Evolutionary conservation across 30 jellyfish, hydroid and myxozoan species (phyloP).

Genomic region (Clytia hemisphaerica): DNA sequence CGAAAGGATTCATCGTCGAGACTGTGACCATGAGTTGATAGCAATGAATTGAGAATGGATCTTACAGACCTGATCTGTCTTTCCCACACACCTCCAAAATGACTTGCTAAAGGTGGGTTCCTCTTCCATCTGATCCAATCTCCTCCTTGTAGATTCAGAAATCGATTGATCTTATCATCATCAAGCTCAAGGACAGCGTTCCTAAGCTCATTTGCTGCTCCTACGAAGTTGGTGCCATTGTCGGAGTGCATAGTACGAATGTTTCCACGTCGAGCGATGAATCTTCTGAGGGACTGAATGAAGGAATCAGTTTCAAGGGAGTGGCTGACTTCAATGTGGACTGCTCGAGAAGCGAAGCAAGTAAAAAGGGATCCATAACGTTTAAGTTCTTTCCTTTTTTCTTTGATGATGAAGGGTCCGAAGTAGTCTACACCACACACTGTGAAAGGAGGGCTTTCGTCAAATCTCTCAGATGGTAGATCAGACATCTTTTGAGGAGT

Average conservation of each 20-base stretch:
- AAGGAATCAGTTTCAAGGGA: slow-evolving; percentile 30
- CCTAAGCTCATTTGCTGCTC: too few relatives aligned
- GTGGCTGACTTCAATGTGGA: slow-evolving; percentile 24
- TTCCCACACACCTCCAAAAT: slow-evolving; percentile 39
- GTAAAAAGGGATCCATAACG: slow-evolving; percentile 44
- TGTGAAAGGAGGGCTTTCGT: slow-evolving; percentile 22
- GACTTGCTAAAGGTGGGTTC: slow-evolving; percentile 32
- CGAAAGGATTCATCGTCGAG: neutral
- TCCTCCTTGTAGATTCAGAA: too few relatives aligned
- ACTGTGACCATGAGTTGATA: neutral
- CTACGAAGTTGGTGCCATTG: slow-evolving; percentile 4
- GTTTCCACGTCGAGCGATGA: slow-evolving; percentile 9
- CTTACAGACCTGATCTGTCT: slow-evolving; percentile 29
- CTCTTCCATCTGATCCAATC: neutral
- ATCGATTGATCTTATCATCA: too few relatives aligned
- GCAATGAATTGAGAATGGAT: too few relatives aligned
- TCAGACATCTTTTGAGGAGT: slow-evolving; percentile 33
- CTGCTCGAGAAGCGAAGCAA: slow-evolving; percentile 30
- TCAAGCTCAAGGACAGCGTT: too few relatives aligned
- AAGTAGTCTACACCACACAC: slow-evolving; percentile 36
- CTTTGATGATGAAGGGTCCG: slow-evolving; percentile 29
- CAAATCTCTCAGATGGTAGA: slow-evolving; percentile 25
- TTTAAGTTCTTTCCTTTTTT: slow-evolving; percentile 13
- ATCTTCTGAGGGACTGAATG: slow-evolving; percentile 16
- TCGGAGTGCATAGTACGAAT: slow-evolving; percentile 11